Evolutionary conservation across 2,113 vertebrate genomes (phyloP), one percentile per base, ranked within the genome.

Genomic region (Tupaia chinensis): DNA sequence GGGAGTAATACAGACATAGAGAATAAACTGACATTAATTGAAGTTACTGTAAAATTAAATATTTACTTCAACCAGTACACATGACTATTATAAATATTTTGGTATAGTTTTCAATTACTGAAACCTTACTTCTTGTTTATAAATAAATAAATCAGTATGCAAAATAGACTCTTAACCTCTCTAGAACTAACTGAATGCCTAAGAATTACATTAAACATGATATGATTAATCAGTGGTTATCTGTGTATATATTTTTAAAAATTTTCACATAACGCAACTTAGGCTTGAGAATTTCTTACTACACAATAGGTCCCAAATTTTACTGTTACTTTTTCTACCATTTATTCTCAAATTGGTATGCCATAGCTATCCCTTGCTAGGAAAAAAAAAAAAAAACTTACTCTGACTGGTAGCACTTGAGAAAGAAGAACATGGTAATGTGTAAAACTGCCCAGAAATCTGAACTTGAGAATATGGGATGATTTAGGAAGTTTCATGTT

Each of bases 261-360:
- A 84, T 87, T 92, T 95, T 56, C 29, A 20, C 60, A 53, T 15
- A 91, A 19, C 44, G 92, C 23, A 73, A 81, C 27, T 69, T 89
- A 53, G 58, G 19, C 60, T 91, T 96, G 29, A n/a, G 9, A 65
- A 89, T 96, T 92, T 93, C 16, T 91, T 90, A 87, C 54, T 88
- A n/a, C 22, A 2, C n/a, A 76, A 0, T 79, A 58, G 63, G 2
- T 89, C 9, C 53, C 12, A 25, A 3, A 9, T 79, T 70, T 92
- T 94, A 76, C 23, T 96, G 78, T n/a, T 78, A 10, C 60, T 34
- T 60, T 89, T 60, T 29, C 74, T 70, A 16, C 29, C 27, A 7
- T 70, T 85, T 58, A 29, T 85, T 77, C 10, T 78, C 25, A 85
- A 13, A 22, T 6, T 53, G 25, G 0, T 65, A 9, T 93, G 9